Percentiles rank a stretch among this genome's conserved stretches.
Evolutionary conservation across 2,797 vertebrate species (phyloP).

Genomic region (Gymnoscopelus braueri): DNA sequence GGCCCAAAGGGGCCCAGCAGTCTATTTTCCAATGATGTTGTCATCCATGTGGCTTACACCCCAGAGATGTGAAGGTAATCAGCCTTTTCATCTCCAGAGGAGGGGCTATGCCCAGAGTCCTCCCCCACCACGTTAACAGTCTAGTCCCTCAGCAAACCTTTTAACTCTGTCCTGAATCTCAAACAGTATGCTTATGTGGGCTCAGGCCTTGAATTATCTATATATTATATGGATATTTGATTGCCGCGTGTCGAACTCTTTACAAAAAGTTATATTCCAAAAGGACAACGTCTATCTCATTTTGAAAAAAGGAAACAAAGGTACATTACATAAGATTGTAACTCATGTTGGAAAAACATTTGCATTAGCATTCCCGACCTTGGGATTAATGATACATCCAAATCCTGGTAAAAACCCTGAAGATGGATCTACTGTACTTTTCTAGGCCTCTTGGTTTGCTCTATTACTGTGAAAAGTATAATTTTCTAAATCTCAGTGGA

Average conservation of each 20-base stretch:
- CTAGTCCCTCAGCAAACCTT: constrained; percentile 33
- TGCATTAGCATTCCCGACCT: constrained; percentile 11
- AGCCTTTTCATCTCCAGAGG: constrained; percentile 82
- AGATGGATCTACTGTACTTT: constrained; percentile 14
- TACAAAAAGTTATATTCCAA: not conserved
- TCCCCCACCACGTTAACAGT: constrained; percentile 48
- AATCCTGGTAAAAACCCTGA: constrained; percentile 12
- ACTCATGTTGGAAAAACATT: not conserved
- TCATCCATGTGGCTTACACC: constrained; percentile 81
- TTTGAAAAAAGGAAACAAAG: no score
- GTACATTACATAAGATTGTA: no score
- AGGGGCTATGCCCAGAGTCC: constrained; percentile 67
- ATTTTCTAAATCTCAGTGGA: constrained; percentile 1
- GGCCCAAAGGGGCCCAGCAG: constrained; percentile 80
- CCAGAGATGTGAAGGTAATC: constrained; percentile 83
- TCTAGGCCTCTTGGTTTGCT: constrained; percentile 7
- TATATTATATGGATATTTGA: constrained; percentile 24
- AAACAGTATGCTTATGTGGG: constrained; percentile 3
- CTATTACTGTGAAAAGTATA: constrained; percentile 1
- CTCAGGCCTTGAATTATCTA: not conserved
- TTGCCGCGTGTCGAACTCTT: constrained; percentile 14
- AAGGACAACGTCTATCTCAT: no score
- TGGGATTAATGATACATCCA: constrained; percentile 27
- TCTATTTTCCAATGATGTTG: constrained; percentile 87
- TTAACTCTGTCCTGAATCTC: constrained; percentile 21